phyloP scores from a whole-genome alignment of 2,888 invertebrate species.

The Caenorhabditis japonica region DNA sequence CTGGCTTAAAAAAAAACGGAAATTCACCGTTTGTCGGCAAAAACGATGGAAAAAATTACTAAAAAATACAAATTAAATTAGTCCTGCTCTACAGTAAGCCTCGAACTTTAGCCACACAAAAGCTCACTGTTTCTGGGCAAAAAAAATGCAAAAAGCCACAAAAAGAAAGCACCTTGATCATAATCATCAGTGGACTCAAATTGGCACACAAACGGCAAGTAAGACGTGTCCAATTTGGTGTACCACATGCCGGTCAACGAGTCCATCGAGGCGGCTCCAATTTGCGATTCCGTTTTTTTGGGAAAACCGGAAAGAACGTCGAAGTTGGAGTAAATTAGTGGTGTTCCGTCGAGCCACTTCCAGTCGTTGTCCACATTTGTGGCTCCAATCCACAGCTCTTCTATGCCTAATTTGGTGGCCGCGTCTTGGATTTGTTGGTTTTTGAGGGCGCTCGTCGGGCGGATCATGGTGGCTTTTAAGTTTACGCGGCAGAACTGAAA shows the following conservation, averaged over 20 bases:
- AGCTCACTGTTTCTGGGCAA: no score
- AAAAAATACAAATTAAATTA: no score
- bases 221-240: constrained; percentile 36
- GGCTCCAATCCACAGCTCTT: constrained; percentile 50
- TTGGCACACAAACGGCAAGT: constrained; percentile 44
- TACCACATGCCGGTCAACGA: constrained; percentile 44
- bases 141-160: no score
- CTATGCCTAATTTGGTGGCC: constrained; percentile 38
- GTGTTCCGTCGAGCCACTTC: constrained; percentile 47
- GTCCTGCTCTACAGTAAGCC: no score
- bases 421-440: constrained; percentile 30
- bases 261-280: constrained; percentile 44
- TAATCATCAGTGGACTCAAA: constrained; percentile 15
- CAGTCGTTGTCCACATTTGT: constrained; percentile 50
- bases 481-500: constrained; percentile 51
- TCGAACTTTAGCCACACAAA: no score
- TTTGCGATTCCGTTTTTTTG: constrained; percentile 45
- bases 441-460: constrained; percentile 12
- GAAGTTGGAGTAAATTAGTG: constrained; percentile 37
- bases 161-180: constrained; percentile 34
- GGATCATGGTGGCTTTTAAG: constrained; percentile 28
- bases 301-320: constrained; percentile 39
- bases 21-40: no score
- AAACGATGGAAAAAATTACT: no score
- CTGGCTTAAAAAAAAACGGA: no score